These are phyloP conservation scores for Latrodectus geometricus DNA, from an alignment of 1,140 invertebrate species.

Conservation along the genomic window DNA sequence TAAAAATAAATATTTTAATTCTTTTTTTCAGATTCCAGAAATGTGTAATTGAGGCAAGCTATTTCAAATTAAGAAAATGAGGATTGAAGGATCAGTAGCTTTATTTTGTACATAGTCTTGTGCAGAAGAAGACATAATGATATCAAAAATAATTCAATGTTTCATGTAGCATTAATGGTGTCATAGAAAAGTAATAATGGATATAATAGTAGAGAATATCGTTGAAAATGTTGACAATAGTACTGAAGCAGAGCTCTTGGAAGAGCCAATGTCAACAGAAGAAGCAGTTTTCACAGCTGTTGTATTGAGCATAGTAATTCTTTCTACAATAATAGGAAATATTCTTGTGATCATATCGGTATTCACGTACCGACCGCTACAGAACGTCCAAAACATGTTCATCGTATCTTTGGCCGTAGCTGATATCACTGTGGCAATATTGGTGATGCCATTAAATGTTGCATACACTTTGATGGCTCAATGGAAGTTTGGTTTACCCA, in stretches of 20 bases:
- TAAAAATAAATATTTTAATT: too few relatives aligned
- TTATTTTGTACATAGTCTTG: neutral
- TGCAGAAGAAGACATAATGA: neutral
- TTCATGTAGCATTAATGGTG: neutral
- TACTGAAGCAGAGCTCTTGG: neutral
- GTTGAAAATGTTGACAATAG: conserved; percentile 7
- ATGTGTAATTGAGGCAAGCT: too few relatives aligned
- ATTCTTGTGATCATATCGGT: conserved; percentile 95
- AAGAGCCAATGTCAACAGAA: conserved; percentile 27
- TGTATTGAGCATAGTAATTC: conserved; percentile 74
- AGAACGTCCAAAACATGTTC: conserved; percentile 98
- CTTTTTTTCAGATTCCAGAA: too few relatives aligned
- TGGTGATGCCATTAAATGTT: conserved; percentile 98
- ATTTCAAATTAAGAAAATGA: too few relatives aligned
- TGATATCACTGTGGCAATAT: conserved; percentile 92
- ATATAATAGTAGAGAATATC: conserved; percentile 8
- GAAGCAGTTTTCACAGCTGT: conserved; percentile 25
- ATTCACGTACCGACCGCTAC: conserved; percentile 92
- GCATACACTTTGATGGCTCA: conserved; percentile 90
- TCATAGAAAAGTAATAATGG: neutral
- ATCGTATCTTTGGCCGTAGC: conserved; percentile 98
- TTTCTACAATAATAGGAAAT: conserved; percentile 93
- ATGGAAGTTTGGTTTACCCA: conserved; percentile 90
- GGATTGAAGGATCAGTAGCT: neutral
- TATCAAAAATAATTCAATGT: neutral